These are phyloP conservation scores for Eupsilia transversa DNA, from an alignment of 2,888 invertebrate genomes.

Conservation along the genomic window DNA sequence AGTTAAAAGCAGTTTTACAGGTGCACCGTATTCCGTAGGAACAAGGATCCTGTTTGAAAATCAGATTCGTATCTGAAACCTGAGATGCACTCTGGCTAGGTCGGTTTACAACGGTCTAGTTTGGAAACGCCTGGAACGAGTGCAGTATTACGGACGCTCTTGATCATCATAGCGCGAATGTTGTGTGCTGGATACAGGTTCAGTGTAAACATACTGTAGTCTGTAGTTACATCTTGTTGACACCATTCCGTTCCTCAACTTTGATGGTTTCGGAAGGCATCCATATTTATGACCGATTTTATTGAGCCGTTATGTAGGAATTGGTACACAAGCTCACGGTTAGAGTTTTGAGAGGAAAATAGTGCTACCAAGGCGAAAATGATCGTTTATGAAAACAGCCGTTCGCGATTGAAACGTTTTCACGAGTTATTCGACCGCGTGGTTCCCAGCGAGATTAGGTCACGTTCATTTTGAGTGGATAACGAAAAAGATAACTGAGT, in stretches of 20 bases:
- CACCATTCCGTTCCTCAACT: constrained; percentile 46
- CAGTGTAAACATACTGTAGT: constrained; percentile 33
- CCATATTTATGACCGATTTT: constrained; percentile 44
- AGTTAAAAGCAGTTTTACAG: constrained; percentile 46
- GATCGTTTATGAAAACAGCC: constrained; percentile 9
- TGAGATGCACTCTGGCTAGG: constrained; percentile 62
- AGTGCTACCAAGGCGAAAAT: constrained; percentile 2
- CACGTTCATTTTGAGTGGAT: constrained; percentile 34
- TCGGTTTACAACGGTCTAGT: constrained; percentile 61
- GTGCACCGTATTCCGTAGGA: constrained; percentile 47
- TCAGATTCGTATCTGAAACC: constrained; percentile 66
- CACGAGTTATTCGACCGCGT: constrained; percentile 13
- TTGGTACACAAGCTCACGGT: constrained; percentile 29
- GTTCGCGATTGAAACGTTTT: constrained; percentile 12
- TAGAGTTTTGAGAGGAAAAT: constrained; percentile 15
- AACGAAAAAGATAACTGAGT: constrained; percentile 28
- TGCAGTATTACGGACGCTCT: constrained; percentile 48
- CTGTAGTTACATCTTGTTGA: constrained; percentile 40
- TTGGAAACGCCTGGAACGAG: constrained; percentile 59
- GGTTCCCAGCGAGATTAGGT: constrained; percentile 16
- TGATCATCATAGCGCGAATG: constrained; percentile 48
- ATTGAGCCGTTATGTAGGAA: constrained; percentile 29
- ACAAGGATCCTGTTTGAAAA: constrained; percentile 54
- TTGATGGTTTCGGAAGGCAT: constrained; percentile 40
- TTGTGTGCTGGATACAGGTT: constrained; percentile 48